These are phyloP conservation scores for Neotragus moschatus DNA, from an alignment of 2,113 vertebrate species.

Conservation along the genomic window DNA sequence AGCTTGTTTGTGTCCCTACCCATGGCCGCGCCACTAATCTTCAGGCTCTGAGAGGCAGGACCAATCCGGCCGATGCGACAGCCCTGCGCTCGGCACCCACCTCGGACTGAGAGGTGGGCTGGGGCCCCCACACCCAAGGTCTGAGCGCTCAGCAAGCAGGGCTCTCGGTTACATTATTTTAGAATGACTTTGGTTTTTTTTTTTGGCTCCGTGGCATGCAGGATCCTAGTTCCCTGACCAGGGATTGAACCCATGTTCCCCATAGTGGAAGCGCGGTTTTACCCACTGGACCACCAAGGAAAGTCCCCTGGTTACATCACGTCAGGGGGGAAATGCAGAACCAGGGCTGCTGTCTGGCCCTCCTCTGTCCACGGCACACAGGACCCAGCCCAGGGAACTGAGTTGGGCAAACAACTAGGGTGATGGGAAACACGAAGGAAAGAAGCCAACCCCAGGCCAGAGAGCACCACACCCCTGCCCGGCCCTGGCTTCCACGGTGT, in stretches of 20 bases:
- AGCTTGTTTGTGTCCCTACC: background rate
- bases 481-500: background rate
- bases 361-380: fast-evolving
- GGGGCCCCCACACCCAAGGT: background rate
- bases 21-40: fast-evolving
- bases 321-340: fast-evolving
- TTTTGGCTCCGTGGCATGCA: background rate
- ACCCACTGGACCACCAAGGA: background rate
- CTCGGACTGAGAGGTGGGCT: fast-evolving
- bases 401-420: fast-evolving
- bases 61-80: fast-evolving
- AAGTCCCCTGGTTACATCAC: background rate
- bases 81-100: background rate
- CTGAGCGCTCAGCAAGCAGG: background rate
- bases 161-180: fast-evolving
- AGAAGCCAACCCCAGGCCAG: fast-evolving
- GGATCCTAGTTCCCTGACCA: background rate
- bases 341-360: background rate
- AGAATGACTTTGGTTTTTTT: background rate
- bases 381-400: background rate
- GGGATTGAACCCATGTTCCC: background rate
- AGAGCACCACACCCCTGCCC: background rate
- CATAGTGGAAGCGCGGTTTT: background rate
- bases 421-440: no score
- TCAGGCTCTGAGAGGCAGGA: background rate